A percentile compares a stretch with the other conserved stretches of the same genome.
phyloP scores from a whole-genome alignment of 1,140 invertebrate genomes.

The Drosophila ambigua region DNA sequence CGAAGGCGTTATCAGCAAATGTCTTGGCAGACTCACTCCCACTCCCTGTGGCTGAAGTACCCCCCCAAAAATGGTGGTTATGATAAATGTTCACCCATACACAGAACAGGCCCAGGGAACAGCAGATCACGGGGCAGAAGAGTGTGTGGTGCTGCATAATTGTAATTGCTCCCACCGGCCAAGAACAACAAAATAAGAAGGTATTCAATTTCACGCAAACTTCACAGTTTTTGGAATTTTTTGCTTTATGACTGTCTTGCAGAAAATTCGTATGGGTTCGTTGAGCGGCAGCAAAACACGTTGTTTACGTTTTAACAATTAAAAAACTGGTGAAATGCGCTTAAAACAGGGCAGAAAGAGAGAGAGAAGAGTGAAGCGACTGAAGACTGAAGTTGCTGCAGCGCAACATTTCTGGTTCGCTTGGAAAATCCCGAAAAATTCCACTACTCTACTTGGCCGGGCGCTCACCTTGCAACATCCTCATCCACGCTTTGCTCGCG shows the following conservation, averaged over 20 bases:
- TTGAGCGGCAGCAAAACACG: conserved; percentile 59
- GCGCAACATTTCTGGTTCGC: conserved; percentile 27
- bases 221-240: conserved; percentile 36
- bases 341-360: not conserved
- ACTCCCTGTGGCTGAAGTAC: conserved; percentile 1
- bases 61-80: conserved; percentile 27
- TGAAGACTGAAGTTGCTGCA: conserved; percentile 20
- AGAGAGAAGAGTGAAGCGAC: conserved; percentile 11
- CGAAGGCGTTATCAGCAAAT: conserved; percentile 65
- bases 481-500: conserved; percentile 66
- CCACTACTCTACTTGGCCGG: not conserved
- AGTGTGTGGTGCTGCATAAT: conserved; percentile 18
- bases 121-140: not conserved
- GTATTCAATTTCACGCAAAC: conserved; percentile 54
- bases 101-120: conserved; percentile 20
- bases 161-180: conserved; percentile 38
- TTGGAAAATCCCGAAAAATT: conserved; percentile 30
- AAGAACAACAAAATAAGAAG: conserved; percentile 13
- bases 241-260: conserved; percentile 59
- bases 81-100: conserved; percentile 42
- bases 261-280: conserved; percentile 49
- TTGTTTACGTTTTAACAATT: conserved; percentile 75
- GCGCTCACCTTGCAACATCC: conserved; percentile 71
- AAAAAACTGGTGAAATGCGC: conserved; percentile 59
- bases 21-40: conserved; percentile 59